Evolutionary conservation across 2,113 vertebrate species (phyloP).

Genomic region (Lipotes vexillifer): DNA sequence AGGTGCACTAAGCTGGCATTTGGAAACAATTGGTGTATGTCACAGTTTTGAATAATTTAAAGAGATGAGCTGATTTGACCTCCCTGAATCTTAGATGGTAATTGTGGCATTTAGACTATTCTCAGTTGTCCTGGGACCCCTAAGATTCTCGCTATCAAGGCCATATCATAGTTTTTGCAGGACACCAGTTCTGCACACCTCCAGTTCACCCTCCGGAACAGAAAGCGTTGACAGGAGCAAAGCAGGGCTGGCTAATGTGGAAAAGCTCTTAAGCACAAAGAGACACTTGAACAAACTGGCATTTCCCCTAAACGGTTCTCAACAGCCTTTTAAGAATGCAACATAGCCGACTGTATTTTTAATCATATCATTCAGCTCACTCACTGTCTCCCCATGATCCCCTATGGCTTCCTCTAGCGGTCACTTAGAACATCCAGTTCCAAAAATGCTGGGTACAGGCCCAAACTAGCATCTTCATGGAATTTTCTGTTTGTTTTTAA

Average conservation of each 20-base stretch:
- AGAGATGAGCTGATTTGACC: neutral
- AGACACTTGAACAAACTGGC: neutral
- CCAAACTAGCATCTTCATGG: neutral
- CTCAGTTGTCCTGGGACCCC: neutral
- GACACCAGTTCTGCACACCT: neutral
- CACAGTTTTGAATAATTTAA: neutral
- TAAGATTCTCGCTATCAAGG: neutral
- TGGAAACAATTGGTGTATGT: neutral
- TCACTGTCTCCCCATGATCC: neutral
- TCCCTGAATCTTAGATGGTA: neutral
- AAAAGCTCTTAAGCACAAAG: neutral
- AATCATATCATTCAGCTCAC: neutral
- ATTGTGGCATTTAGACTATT: neutral
- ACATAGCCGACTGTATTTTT: neutral
- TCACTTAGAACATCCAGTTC: neutral
- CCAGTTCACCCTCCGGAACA: neutral
- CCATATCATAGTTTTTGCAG: neutral
- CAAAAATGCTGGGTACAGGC: neutral
- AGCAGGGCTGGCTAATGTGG: neutral
- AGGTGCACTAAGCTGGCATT: neutral
- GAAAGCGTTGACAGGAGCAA: neutral
- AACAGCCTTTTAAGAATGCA: neutral
- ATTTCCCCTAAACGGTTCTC: neutral
- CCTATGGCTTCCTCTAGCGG: neutral
- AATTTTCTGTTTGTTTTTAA: slow-evolving; percentile 33